These are phyloP conservation scores for Mionectes olivaceus DNA, from an alignment of 2,797 vertebrate genomes.

Conservation along the genomic window DNA sequence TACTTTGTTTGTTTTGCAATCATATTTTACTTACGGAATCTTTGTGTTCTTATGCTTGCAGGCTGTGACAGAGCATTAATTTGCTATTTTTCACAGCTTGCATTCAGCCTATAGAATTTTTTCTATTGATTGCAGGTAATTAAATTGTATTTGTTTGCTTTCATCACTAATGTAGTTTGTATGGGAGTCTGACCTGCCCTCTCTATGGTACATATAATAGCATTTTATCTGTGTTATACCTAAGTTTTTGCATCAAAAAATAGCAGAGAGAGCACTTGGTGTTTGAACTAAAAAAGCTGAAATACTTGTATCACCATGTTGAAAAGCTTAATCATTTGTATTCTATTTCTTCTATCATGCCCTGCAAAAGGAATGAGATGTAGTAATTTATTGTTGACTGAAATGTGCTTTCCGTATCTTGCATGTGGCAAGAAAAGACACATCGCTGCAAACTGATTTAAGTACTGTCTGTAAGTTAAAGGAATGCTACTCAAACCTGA, in stretches of 20 bases:
- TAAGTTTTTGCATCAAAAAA: neutral
- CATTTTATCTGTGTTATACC: neutral
- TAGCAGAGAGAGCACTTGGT: neutral
- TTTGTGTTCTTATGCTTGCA: slow-evolving; percentile 30
- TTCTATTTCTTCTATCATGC: neutral
- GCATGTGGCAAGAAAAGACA: neutral
- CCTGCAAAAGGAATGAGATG: neutral
- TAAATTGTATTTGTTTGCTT: slow-evolving; percentile 67
- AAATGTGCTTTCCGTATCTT: neutral
- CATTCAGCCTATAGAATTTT: slow-evolving; percentile 52
- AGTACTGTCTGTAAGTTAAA: neutral
- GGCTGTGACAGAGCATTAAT: slow-evolving; percentile 60
- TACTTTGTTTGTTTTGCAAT: slow-evolving; percentile 46
- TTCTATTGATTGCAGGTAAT: slow-evolving; percentile 70
- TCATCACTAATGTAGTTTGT: slow-evolving; percentile 12
- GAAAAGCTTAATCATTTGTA: neutral
- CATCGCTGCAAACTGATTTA: neutral
- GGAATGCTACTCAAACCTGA: neutral
- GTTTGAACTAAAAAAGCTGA: neutral
- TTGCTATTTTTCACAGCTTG: slow-evolving; percentile 60
- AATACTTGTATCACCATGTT: neutral
- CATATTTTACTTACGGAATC: slow-evolving; percentile 50
- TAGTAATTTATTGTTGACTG: neutral
- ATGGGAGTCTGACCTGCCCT: neutral
- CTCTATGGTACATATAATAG: neutral